Conservation (phyloP, 2,888 invertebrate genomes). For the Megamerina dolium region DNA sequence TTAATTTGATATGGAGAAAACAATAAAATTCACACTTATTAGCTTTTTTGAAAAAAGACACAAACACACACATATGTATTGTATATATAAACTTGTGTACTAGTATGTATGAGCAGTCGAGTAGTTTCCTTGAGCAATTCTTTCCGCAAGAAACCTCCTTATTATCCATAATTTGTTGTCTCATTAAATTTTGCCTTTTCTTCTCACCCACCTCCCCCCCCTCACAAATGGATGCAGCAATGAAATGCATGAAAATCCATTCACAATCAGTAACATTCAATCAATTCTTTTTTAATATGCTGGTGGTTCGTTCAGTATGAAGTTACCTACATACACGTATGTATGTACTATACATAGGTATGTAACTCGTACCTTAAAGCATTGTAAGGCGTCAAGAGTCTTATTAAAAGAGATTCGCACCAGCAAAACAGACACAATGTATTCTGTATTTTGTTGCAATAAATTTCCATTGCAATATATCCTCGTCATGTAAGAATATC, state of each 20-base stretch:
- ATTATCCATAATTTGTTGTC: constrained; percentile 11
- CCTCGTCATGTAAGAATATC: too few relatives aligned
- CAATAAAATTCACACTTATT: too few relatives aligned
- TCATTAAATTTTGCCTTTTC: constrained; percentile 11
- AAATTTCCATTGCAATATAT: too few relatives aligned
- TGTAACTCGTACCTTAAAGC: not conserved
- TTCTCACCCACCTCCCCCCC: too few relatives aligned
- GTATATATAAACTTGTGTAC: too few relatives aligned
- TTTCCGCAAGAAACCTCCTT: constrained; percentile 1
- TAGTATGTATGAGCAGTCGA: too few relatives aligned
- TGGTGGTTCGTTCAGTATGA: not conserved
- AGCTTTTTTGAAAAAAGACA: too few relatives aligned
- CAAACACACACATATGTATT: too few relatives aligned
- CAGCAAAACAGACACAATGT: constrained; percentile 23
- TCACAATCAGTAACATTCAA: constrained; percentile 13
- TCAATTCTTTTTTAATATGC: constrained; percentile 14
- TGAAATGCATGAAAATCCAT: not conserved
- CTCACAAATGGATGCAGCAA: not conserved
- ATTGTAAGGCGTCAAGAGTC: constrained; percentile 40
- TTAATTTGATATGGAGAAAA: too few relatives aligned
- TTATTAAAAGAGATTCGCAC: constrained; percentile 44
- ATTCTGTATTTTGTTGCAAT: too few relatives aligned
- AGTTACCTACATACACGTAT: not conserved
- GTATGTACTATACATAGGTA: not conserved
- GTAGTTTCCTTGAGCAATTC: too few relatives aligned